Evolutionary conservation across 2,797 vertebrate genomes (phyloP).

Genomic region (Tapirus indicus): DNA sequence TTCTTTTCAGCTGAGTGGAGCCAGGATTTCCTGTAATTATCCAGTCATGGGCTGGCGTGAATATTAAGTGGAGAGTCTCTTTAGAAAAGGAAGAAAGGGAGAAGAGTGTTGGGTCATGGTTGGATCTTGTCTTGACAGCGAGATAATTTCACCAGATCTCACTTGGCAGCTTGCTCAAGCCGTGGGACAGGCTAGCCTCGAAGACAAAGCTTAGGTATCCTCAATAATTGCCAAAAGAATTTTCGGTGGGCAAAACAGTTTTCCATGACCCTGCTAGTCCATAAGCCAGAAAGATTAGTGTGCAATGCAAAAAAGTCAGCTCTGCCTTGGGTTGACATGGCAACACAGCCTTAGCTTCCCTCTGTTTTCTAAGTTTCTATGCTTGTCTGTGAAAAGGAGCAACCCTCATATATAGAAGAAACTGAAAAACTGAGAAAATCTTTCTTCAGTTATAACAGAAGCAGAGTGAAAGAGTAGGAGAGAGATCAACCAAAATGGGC

Average conservation of each 20-base stretch:
- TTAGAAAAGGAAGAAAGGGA: neutral
- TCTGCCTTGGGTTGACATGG: neutral
- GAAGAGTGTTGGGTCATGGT: neutral
- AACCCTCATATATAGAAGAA: neutral
- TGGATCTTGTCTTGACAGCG: neutral
- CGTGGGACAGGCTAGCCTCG: accelerated
- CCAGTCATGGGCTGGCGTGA: neutral
- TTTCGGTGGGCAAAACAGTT: neutral
- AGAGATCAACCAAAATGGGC: neutral
- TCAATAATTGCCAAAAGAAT: neutral
- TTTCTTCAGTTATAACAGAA: neutral
- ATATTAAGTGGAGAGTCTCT: neutral
- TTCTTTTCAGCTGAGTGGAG: constrained; percentile 13
- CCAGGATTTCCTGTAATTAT: constrained; percentile 52
- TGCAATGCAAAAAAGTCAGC: neutral
- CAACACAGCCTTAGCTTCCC: neutral
- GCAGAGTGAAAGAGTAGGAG: neutral
- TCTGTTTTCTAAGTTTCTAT: neutral
- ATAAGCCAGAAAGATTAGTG: neutral
- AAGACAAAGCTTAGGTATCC: neutral
- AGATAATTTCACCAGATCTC: neutral
- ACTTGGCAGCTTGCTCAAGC: neutral
- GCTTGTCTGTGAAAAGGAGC: neutral
- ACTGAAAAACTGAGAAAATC: neutral
- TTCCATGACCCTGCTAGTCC: neutral